phyloP scores from a whole-genome alignment of 2,888 invertebrate genomes.

The Achlya flavicornis region DNA sequence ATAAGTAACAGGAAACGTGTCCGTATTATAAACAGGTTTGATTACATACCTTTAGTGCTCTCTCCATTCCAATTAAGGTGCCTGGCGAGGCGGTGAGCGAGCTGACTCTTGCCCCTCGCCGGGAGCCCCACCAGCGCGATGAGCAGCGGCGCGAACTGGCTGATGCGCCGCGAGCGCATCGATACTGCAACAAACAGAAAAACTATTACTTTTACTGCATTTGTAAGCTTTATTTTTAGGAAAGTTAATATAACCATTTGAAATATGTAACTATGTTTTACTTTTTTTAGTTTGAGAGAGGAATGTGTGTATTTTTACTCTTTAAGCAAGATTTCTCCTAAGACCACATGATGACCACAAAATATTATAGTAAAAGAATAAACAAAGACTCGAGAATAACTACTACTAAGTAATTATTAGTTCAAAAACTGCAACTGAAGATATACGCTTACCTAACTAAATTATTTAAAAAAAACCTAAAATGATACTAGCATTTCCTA shows the following conservation, averaged over 20 bases:
- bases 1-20: background rate
- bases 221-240: background rate
- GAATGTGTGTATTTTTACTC: no score
- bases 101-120: constrained; percentile 95
- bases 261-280: no score
- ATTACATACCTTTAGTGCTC: constrained; percentile 88
- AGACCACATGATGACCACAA: no score
- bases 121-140: constrained; percentile 96
- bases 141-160: constrained; percentile 87
- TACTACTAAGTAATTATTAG: no score
- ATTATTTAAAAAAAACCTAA: background rate
- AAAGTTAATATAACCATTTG: no score
- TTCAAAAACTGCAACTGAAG: no score
- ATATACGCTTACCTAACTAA: no score
- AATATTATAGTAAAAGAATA: no score
- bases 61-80: constrained; percentile 97
- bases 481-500: background rate
- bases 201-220: background rate
- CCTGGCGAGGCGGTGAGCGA: constrained; percentile 93
- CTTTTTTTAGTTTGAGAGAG: no score
- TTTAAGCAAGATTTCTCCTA: no score
- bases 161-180: constrained; percentile 75
- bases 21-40: constrained; percentile 13
- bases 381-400: no score
- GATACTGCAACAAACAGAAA: constrained; percentile 67